Evolutionary conservation across 2,797 vertebrate genomes (phyloP).

Genomic region (Thaleichthys pacificus): DNA sequence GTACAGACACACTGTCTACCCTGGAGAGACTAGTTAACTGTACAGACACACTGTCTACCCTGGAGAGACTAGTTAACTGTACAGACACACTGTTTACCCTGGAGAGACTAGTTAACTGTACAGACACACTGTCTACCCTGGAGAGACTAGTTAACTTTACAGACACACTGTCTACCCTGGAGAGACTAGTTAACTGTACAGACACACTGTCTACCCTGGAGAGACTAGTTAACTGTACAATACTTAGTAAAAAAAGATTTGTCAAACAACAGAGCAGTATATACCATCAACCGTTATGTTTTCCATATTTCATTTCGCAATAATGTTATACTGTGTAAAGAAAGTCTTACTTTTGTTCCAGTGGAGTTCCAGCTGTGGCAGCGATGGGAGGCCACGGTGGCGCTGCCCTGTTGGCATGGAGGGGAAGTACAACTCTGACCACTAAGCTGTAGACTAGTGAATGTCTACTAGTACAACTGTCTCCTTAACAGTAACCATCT

Average conservation of each 20-base stretch:
- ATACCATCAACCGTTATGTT: constrained; percentile 41
- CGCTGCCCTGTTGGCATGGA: constrained; percentile 41
- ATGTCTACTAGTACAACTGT: constrained; percentile 14
- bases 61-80: too few relatives aligned
- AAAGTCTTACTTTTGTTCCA: constrained; percentile 62
- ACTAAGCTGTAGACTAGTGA: constrained; percentile 52
- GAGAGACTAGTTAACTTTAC: constrained; percentile 52
- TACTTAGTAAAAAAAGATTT: constrained; percentile 50
- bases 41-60: too few relatives aligned
- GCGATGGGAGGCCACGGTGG: constrained; percentile 51
- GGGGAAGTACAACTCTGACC: constrained; percentile 43
- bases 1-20: constrained; percentile 23
- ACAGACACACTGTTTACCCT: not conserved
- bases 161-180: not conserved
- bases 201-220: too few relatives aligned
- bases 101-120: constrained; percentile 50
- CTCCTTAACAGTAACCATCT: not conserved
- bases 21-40: too few relatives aligned
- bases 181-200: too few relatives aligned
- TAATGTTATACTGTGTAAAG: constrained; percentile 55
- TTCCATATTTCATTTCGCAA: constrained; percentile 40
- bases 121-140: constrained; percentile 18
- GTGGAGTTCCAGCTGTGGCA: constrained; percentile 39
- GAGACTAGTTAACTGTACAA: not conserved
- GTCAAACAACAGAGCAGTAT: constrained; percentile 28